Base-by-base conservation (phyloP, 2,888 invertebrate genomes). In the Drosophila meridionalis region DNA sequence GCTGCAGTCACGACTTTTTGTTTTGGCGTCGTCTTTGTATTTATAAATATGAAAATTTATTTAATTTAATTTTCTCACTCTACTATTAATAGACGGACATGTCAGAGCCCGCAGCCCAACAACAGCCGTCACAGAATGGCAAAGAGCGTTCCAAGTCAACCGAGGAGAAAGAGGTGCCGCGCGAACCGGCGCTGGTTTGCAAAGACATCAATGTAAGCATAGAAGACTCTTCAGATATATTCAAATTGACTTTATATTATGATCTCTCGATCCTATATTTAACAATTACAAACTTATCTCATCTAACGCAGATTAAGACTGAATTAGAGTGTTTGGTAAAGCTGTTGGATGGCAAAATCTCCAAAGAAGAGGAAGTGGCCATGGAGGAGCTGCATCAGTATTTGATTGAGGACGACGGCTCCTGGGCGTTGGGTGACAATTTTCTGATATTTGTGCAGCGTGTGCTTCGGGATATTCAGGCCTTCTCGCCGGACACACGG, bases 351-450 rank as follows among this genome's bases (percentile, higher is more conserved):
- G 96, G 95, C 38, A 95, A 96, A 92, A 94, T 98, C 76, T 94
- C 94, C 60, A 94, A 95, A 12, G 97, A 97, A 72, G 98, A 98
- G 92, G 95, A 95, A 90, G 83, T 91, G 52, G 96, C 96, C 81
- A 93, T 98, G 91, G 96, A 96, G 86, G 98, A 98, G 94, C 94
- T 98, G 84, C 96, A 96, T 91, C 97, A 97, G 93, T 98, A 98
- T 93, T 95, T 98, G 92, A 94, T 98, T 82, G 96, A 96, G 81
- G 97, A 97, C 84, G 98, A 98, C 92, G 98, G 98, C 67, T 97
- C 97, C 89, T 98, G 98, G 98, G 97, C 97, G 66, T 94, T 98
- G 30, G 97, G 98, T 11, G 98, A 98, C 89, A 96, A 96, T 84
- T 98, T 98, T 93, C 94, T 98, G 52, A 94, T 95, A 64, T 97